These are phyloP conservation scores for Helicoverpa zea DNA, from an alignment of 1,140 invertebrate species.

Conservation along the genomic window DNA sequence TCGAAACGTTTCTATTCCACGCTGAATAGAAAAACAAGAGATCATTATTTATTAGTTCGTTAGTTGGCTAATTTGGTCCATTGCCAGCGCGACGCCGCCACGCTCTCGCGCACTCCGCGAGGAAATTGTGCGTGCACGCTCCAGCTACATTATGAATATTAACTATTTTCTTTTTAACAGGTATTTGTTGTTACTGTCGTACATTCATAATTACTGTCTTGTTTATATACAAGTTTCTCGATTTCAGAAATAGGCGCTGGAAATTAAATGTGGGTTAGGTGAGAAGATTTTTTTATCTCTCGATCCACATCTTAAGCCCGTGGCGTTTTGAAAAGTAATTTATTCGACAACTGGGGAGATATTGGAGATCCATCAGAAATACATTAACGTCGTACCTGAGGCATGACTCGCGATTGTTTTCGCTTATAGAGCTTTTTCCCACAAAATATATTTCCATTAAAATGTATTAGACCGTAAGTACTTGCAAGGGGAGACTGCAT, in stretches of 20 bases:
- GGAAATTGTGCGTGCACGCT: conserved; percentile 77
- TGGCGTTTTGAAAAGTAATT: conserved; percentile 70
- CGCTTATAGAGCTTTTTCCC: conserved; percentile 46
- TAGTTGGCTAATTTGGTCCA: conserved; percentile 85
- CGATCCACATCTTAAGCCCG: conserved; percentile 8
- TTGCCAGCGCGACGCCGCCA: conserved; percentile 75
- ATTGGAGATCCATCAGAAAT: conserved; percentile 84
- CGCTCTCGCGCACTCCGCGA: conserved; percentile 75
- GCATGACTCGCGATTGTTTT: conserved; percentile 60
- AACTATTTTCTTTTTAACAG: conserved; percentile 54
- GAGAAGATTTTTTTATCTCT: conserved; percentile 10
- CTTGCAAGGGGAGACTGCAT: neutral
- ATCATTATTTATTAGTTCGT: conserved; percentile 86
- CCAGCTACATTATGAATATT: conserved; percentile 71
- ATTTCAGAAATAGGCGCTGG: neutral
- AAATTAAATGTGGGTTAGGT: conserved; percentile 24
- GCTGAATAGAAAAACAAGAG: conserved; percentile 85
- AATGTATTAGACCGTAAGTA: neutral
- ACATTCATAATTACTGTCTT: conserved; percentile 9
- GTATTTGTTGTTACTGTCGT: conserved; percentile 27
- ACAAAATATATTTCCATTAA: conserved; percentile 51
- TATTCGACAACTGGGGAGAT: conserved; percentile 71
- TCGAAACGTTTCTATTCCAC: conserved; percentile 80
- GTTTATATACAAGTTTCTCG: conserved; percentile 31
- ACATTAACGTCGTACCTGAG: conserved; percentile 77